Percentiles rank a stretch among this genome's conserved stretches.
Conservation (phyloP, 1,140 invertebrate species). For the Acarapis woodi region DNA sequence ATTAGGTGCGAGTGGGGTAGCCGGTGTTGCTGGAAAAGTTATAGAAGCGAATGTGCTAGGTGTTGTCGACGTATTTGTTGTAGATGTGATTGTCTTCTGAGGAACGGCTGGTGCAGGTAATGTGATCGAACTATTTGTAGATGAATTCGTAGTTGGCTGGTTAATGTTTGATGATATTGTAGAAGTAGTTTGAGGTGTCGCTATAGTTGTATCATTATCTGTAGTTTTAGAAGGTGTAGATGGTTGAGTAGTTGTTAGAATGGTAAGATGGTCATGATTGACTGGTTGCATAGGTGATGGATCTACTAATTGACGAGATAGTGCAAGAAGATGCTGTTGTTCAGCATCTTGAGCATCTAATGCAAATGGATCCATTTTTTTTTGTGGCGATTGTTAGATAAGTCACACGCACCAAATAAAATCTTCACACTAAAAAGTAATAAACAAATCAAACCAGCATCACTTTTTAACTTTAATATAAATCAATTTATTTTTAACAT, state of each 20-base stretch:
- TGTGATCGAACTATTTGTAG: slow-evolving; percentile 1
- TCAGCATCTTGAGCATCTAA: slow-evolving; percentile 10
- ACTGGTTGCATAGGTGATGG: slow-evolving; percentile 13
- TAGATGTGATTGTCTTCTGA: not conserved
- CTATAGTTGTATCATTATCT: not conserved
- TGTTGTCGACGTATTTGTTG: not conserved
- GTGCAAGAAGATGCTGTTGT: slow-evolving; percentile 13
- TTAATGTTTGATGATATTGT: not conserved
- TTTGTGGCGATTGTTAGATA: no score
- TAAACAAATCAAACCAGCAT: no score
- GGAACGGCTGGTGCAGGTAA: not conserved
- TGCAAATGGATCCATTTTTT: no score
- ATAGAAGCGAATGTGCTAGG: slow-evolving; percentile 2
- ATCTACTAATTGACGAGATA: slow-evolving; percentile 11
- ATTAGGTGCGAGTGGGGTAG: slow-evolving; percentile 67
- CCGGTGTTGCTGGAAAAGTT: slow-evolving; percentile 32
- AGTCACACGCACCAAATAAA: no score
- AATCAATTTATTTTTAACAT: no score
- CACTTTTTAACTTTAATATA: no score
- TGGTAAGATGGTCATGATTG: slow-evolving; percentile 10
- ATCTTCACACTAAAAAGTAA: no score
- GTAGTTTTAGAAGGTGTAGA: not conserved
- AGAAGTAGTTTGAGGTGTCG: not conserved
- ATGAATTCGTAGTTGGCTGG: not conserved
- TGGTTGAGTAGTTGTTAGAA: not conserved